Base-by-base conservation (phyloP, 1,140 invertebrate species). In the Marisa cornuarietis region DNA sequence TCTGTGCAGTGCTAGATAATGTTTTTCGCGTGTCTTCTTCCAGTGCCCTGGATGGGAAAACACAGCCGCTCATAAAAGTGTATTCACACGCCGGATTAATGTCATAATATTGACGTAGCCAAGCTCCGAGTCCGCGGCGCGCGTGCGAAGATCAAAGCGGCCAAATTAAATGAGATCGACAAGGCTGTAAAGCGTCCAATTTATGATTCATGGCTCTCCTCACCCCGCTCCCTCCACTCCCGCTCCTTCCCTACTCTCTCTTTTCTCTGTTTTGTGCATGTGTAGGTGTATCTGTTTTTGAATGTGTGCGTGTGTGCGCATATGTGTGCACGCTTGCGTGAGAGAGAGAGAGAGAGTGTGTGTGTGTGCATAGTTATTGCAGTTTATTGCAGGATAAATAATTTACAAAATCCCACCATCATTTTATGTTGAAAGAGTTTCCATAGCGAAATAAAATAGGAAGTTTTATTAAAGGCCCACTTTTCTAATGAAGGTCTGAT, bases 281-380 rank as follows among this genome's bases (percentile, higher is more conserved):
- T 71, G 69, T 71, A 51, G 9, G 68, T 71, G 22, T 31, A 26
- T 71, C 16, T 26, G 68, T 71, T 22, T 71, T 22, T 31, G 68
- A 10, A 26, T 31, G 68, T 31, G 68, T 31, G 22, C 16, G 68
- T 9, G 66, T 6, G 22, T 68, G 66, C n/a, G 66, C 24, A n/a
- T n/a, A 22, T 68, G 66, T 26, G 66, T 26, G 66, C 9, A 31
- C 22, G 71, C 8, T 31, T 31, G 71, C 22, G 71, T 31, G 71
- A 71, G 71, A 71, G 71, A 49, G 71, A 72, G 71, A 72, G 71
- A 72, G 71, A 72, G 71, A 31, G 24, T 8, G 26, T n/a, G n/a
- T n/a, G n/a, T n/a, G n/a, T n/a, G n/a, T n/a, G n/a, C n/a, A n/a
- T n/a, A n/a, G n/a, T n/a, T 42, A 49, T 26, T 20, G 22, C n/a